Evolutionary conservation across 2,113 vertebrate species (phyloP).

Genomic region (Chaetodon trifascialis): DNA sequence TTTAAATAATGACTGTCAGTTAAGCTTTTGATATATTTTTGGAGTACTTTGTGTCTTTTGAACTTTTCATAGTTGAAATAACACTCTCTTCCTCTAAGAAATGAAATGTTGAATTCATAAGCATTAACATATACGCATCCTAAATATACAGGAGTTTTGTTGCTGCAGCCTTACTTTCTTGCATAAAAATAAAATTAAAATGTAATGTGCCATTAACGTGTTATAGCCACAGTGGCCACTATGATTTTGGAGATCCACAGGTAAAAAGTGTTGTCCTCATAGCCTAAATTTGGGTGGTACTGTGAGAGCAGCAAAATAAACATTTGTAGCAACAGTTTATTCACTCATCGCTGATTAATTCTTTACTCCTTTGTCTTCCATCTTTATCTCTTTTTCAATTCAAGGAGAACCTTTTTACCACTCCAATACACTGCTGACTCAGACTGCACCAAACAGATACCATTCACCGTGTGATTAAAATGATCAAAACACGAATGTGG

Average conservation of each 20-base stretch:
- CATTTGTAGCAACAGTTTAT: neutral
- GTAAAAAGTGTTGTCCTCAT: too few species aligned
- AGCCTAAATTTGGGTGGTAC: neutral
- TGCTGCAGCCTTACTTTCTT: neutral
- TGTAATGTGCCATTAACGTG: too few species aligned
- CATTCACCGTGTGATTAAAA: conserved; percentile 1
- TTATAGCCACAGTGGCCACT: too few species aligned
- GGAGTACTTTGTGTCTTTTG: too few species aligned
- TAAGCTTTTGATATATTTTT: too few species aligned
- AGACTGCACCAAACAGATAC: neutral
- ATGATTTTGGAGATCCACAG: too few species aligned
- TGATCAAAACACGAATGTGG: conserved; percentile 22
- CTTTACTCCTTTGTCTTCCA: neutral
- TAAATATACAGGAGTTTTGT: neutral
- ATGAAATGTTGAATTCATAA: too few species aligned
- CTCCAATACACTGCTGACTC: neutral
- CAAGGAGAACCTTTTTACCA: neutral
- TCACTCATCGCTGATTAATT: neutral
- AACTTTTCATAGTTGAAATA: too few species aligned
- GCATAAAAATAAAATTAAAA: too few species aligned
- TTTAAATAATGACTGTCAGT: too few species aligned
- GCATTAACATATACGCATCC: neutral
- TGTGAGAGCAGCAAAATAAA: neutral
- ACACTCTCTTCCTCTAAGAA: too few species aligned
- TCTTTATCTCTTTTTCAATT: neutral